Conservation (phyloP, 2,888 invertebrate genomes). For the Cloeon dipterum region DNA sequence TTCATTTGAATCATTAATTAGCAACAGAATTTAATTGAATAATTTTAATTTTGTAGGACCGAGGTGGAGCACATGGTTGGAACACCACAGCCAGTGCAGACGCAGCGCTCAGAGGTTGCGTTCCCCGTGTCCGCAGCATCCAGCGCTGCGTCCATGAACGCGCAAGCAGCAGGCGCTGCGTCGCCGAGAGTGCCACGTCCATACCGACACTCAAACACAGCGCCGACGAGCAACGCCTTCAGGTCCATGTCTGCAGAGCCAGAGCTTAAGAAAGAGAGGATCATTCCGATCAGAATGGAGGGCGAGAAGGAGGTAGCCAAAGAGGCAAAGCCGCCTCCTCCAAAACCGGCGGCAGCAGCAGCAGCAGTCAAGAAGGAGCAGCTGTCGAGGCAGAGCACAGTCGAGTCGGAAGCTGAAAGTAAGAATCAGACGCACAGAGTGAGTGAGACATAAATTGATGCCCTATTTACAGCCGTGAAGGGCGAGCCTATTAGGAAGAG, state of each 20-base stretch:
- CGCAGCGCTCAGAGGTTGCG: constrained; percentile 28
- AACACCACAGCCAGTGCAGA: constrained; percentile 17
- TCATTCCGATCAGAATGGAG: constrained; percentile 37
- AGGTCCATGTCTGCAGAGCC: constrained; percentile 33
- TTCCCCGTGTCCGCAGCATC: constrained; percentile 25
- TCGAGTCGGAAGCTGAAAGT: constrained; percentile 42
- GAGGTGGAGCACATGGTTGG: constrained; percentile 33
- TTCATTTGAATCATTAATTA: too few species aligned
- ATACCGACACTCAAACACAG: constrained; percentile 1
- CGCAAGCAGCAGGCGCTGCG: too few species aligned
- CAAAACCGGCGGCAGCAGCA: constrained; percentile 23
- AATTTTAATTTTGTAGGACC: too few species aligned
- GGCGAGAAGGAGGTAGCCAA: constrained; percentile 6
- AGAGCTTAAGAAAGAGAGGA: constrained; percentile 28
- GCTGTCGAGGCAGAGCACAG: constrained; percentile 38
- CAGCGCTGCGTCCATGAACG: neutral
- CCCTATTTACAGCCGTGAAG: neutral
- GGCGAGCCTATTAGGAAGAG: constrained; percentile 66
- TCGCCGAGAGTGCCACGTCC: neutral
- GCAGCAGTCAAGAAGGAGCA: neutral
- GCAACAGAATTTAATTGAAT: too few species aligned
- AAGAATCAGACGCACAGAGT: too few species aligned
- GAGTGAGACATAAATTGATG: neutral
- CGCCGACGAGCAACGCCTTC: constrained; percentile 5
- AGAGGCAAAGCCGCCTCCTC: constrained; percentile 12